Conservation (phyloP, 2,113 vertebrate species). For the Alethe castanea region DNA sequence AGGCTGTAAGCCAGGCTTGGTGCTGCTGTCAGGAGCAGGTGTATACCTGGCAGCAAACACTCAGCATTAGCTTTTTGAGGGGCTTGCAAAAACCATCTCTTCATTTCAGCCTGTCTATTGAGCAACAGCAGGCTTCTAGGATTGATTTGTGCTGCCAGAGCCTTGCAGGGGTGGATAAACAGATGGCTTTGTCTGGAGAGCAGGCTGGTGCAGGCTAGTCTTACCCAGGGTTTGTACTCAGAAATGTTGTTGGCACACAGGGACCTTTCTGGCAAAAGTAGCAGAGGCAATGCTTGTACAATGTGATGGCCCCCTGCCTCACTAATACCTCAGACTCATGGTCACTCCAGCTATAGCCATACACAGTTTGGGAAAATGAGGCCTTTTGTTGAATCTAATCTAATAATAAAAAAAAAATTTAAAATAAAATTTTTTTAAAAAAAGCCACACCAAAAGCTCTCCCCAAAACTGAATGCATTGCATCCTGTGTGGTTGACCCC, state of each 20-base stretch:
- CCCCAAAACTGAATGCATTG: neutral
- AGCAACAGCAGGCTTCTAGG: neutral
- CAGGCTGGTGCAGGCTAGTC: neutral
- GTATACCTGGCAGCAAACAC: neutral
- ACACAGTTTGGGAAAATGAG: neutral
- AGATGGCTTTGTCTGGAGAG: conserved; percentile 44
- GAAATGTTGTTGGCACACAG: neutral
- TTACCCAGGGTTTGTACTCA: neutral
- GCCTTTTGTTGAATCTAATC: neutral
- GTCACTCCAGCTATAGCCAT: neutral
- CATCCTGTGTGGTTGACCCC: neutral
- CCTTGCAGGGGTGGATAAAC: neutral
- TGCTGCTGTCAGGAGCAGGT: conserved; percentile 3
- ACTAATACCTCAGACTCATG: neutral
- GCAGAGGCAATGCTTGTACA: neutral
- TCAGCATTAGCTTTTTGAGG: neutral
- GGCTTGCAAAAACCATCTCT: neutral
- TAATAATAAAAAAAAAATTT: neutral
- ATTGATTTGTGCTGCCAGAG: conserved; percentile 16
- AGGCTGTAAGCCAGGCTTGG: neutral
- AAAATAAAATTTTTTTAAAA: neutral
- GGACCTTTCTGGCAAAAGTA: neutral
- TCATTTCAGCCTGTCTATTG: neutral
- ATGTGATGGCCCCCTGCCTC: neutral
- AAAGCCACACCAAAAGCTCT: neutral